phyloP scores from a whole-genome alignment of 2,888 invertebrate genomes.

The Drosophila phalerata region DNA sequence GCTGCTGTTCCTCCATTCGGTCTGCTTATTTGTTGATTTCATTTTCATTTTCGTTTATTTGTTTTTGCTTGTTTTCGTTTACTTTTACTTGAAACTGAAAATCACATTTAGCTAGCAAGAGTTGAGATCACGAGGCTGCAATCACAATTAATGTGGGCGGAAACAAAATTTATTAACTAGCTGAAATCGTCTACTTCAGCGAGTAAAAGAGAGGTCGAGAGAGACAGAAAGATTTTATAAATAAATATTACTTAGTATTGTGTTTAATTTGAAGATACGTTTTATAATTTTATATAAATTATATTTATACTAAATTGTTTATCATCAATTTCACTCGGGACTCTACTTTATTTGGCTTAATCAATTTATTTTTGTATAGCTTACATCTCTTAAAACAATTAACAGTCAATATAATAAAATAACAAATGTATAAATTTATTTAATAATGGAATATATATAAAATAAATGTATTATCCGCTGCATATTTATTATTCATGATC shows the following conservation, averaged over 20 bases:
- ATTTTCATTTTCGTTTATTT: constrained; percentile 76
- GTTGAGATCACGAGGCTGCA: constrained; percentile 39
- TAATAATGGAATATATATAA: too few relatives aligned
- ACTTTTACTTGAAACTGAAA: constrained; percentile 67
- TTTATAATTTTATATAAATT: not conserved
- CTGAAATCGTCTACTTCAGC: constrained; percentile 15
- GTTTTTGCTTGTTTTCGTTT: constrained; percentile 66
- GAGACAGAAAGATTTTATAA: not conserved
- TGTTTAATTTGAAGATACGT: not conserved
- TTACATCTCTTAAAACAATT: too few relatives aligned
- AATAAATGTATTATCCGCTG: too few relatives aligned
- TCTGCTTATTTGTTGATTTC: constrained; percentile 72
- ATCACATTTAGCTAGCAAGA: constrained; percentile 42
- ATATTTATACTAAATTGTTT: not conserved
- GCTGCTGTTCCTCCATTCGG: constrained; percentile 40
- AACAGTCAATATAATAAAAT: too few relatives aligned
- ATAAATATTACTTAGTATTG: not conserved
- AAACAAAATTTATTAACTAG: constrained; percentile 38
- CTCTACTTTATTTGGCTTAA: too few relatives aligned
- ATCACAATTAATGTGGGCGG: constrained; percentile 40
- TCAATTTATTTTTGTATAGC: too few relatives aligned
- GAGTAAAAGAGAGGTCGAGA: too few relatives aligned
- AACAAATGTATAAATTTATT: too few relatives aligned
- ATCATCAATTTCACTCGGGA: not conserved
- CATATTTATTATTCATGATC: too few relatives aligned